Conservation (phyloP, 2,888 invertebrate genomes). For the Allygus modestus region DNA sequence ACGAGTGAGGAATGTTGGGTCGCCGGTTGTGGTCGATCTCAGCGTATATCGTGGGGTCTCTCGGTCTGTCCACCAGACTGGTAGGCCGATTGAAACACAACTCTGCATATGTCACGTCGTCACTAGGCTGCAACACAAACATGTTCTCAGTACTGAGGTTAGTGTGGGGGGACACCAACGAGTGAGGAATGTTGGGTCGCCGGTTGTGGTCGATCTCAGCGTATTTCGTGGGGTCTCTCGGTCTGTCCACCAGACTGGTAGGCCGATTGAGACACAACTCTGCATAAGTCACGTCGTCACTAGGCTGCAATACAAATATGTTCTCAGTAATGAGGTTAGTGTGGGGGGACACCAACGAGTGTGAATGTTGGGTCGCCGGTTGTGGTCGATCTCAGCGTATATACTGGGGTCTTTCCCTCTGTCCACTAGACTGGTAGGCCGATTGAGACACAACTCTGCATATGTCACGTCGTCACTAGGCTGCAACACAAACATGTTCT, state of each 20-base stretch:
- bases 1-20: conserved; percentile 62
- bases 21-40: conserved; percentile 84
- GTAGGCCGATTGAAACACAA: conserved; percentile 78
- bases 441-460: conserved; percentile 79
- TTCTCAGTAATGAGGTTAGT: conserved; percentile 39
- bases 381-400: conserved; percentile 86
- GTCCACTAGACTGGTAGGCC: conserved; percentile 77
- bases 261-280: conserved; percentile 79
- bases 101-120: conserved; percentile 82
- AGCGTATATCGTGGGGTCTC: conserved; percentile 85
- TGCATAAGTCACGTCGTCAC: conserved; percentile 80
- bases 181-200: conserved; percentile 68
- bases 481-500: conserved; percentile 64
- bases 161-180: conserved; percentile 55
- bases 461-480: conserved; percentile 79
- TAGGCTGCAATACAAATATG: conserved; percentile 69
- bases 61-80: conserved; percentile 76
- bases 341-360: conserved; percentile 61
- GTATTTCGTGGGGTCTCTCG: conserved; percentile 84
- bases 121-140: conserved; percentile 71
- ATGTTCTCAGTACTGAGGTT: conserved; percentile 22
- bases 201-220: conserved; percentile 86
- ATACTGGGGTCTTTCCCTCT: conserved; percentile 83
- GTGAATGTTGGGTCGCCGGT: conserved; percentile 73
- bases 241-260: conserved; percentile 76